Conservation (phyloP, 2,888 invertebrate species). For the Drosophila prostipennis region DNA sequence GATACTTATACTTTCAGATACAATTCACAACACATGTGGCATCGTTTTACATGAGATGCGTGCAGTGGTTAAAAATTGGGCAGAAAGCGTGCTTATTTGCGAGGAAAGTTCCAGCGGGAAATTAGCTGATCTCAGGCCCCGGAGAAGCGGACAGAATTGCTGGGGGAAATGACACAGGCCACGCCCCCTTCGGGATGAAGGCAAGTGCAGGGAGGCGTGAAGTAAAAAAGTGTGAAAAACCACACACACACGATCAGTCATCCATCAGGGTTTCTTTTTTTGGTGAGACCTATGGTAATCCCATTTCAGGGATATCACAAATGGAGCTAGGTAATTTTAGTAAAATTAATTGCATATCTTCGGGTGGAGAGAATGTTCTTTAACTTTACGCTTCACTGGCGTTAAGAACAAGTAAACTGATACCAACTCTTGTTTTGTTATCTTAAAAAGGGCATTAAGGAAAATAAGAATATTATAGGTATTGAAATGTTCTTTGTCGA, state of each 20-base stretch:
- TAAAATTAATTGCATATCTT: constrained; percentile 78
- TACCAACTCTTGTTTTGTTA: constrained; percentile 30
- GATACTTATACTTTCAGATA: constrained; percentile 45
- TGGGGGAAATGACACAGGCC: constrained; percentile 69
- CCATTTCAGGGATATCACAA: constrained; percentile 40
- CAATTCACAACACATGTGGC: constrained; percentile 65
- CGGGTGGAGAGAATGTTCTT: constrained; percentile 21
- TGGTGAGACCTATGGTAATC: constrained; percentile 30
- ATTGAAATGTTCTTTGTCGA: not conserved
- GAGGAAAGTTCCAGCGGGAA: constrained; percentile 64
- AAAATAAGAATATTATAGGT: not conserved
- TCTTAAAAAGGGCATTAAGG: constrained; percentile 9
- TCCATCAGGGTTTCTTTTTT: constrained; percentile 19
- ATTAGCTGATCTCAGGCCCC: constrained; percentile 54
- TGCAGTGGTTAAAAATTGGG: constrained; percentile 68
- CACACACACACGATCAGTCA: constrained; percentile 53
- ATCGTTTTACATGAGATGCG: constrained; percentile 74
- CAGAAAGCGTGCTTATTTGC: constrained; percentile 78
- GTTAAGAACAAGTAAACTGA: constrained; percentile 53
- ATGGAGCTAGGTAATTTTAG: constrained; percentile 72
- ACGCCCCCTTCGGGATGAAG: constrained; percentile 47
- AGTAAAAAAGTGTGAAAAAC: constrained; percentile 73
- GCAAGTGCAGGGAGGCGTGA: constrained; percentile 61
- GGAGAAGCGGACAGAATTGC: constrained; percentile 76
- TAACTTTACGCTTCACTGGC: constrained; percentile 44